Percentiles rank a stretch among this genome's conserved stretches.
Conservation (phyloP, 1,140 invertebrate genomes). For the Bactericera cockerelli region DNA sequence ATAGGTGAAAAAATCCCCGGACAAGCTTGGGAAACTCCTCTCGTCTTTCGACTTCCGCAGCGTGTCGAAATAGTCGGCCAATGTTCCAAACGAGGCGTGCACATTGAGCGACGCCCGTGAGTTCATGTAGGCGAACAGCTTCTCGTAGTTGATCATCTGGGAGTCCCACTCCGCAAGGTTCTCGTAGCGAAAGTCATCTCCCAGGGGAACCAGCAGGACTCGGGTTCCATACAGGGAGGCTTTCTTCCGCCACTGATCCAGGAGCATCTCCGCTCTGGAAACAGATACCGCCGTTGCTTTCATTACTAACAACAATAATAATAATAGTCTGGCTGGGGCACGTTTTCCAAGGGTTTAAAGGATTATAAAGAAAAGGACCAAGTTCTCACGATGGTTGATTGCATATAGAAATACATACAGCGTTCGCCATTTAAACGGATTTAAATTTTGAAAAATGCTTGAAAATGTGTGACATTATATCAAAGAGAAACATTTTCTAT, state of each 20-base stretch:
- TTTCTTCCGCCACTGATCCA: constrained; percentile 96
- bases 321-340: too few species aligned
- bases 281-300: too few species aligned
- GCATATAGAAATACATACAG: too few species aligned
- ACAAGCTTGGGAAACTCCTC: constrained; percentile 59
- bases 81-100: constrained; percentile 73
- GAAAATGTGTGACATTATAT: too few species aligned
- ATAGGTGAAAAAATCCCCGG: constrained; percentile 97
- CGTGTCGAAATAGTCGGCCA: constrained; percentile 84
- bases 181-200: constrained; percentile 94
- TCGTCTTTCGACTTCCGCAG: constrained; percentile 43
- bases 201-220: constrained; percentile 75
- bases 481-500: too few species aligned
- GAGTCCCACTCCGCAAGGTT: constrained; percentile 84
- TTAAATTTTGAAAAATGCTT: too few species aligned
- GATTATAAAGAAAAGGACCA: too few species aligned
- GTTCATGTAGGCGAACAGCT: constrained; percentile 89
- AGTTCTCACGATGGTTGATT: too few species aligned
- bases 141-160: constrained; percentile 85
- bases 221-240: constrained; percentile 81
- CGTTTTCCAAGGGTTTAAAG: too few species aligned
- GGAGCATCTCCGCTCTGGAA: constrained; percentile 57
- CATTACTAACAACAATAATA: too few species aligned
- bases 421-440: too few species aligned
- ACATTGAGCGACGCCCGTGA: constrained; percentile 58